Base-by-base conservation (phyloP, 1,140 invertebrate species). In the Zaprionus nigranus region DNA sequence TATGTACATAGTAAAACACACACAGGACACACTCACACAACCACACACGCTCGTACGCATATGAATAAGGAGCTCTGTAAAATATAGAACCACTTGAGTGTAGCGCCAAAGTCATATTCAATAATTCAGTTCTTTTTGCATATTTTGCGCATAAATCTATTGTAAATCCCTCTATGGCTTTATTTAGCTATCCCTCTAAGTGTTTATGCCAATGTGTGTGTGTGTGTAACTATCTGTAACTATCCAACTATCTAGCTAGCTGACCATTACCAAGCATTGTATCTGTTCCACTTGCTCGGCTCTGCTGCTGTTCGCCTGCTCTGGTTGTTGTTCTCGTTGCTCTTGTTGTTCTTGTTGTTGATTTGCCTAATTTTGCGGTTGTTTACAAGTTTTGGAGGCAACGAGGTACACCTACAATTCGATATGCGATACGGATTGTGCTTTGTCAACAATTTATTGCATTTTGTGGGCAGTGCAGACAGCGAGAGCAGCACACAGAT, bases 381-480 rank as follows among this genome's bases (percentile, higher is more conserved):
- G 71, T 78, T 75, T 82, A 90, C 72, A 83, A 66, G 67, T 75
- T 77, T 85, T 79, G 72, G 79, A 79, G 69, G 75, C 73, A 82
- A 77, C 79, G 59, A 79, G 81, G 81, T 79, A 85, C 85, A 86
- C 85, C 85, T 75, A 90, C 86, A 76, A 84, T 75, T 85, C 69
- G 63, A 72, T 64, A 75, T 43, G 56, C 46, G 46, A 51, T 51
- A 51, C 46, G 36, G n/a, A 67, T 76, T 59, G 66, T 67, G 65
- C 62, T 74, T 68, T 71, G 38, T 70, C 17, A 51, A 75, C 79
- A 85, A 90, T 90, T 90, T 90, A 90, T 90, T 90, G 86, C 79
- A 82, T 68, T 75, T 79, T 69, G 85, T 90, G 86, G 85, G 85
- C 85, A 90, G 85, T 82, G 85, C 76, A 85, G 78, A 85, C 85